phyloP scores from a whole-genome alignment of 2,888 invertebrate species.

The Euplexia lucipara region DNA sequence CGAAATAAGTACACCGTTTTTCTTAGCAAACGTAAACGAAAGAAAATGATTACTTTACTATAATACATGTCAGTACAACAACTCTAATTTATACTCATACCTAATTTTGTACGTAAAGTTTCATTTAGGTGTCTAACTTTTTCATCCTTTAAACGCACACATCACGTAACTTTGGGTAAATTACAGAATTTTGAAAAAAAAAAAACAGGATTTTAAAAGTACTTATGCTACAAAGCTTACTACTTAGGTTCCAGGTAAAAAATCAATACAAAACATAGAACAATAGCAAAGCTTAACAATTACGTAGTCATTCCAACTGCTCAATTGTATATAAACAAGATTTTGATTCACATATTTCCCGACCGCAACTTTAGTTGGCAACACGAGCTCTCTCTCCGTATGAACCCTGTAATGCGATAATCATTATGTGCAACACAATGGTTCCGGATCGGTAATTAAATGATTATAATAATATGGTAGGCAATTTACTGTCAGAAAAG shows the following conservation, averaged over 20 bases:
- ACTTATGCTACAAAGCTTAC: not conserved
- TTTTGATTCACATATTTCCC: slow-evolving; percentile 71
- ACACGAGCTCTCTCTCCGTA: slow-evolving; percentile 74
- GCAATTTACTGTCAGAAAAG: not conserved
- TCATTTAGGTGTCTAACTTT: not conserved
- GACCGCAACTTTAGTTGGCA: slow-evolving; percentile 70
- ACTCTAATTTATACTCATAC: no score
- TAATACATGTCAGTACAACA: no score
- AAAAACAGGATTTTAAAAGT: not conserved
- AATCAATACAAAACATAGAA: slow-evolving; percentile 10
- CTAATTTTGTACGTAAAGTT: no score
- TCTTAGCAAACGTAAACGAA: no score
- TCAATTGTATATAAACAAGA: slow-evolving; percentile 28
- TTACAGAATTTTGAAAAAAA: not conserved
- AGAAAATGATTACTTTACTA: no score
- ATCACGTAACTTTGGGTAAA: no score
- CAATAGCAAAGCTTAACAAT: slow-evolving; percentile 15
- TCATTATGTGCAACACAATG: slow-evolving; percentile 76
- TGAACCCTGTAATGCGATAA: slow-evolving; percentile 71
- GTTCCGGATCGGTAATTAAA: slow-evolving; percentile 70
- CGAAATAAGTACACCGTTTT: no score
- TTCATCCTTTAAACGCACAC: not conserved
- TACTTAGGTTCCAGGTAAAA: not conserved
- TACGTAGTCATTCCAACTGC: not conserved
- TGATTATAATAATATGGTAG: slow-evolving; percentile 11